Evolutionary conservation across 2,797 vertebrate genomes (phyloP).

Genomic region (Enteromius trimaculatus): DNA sequence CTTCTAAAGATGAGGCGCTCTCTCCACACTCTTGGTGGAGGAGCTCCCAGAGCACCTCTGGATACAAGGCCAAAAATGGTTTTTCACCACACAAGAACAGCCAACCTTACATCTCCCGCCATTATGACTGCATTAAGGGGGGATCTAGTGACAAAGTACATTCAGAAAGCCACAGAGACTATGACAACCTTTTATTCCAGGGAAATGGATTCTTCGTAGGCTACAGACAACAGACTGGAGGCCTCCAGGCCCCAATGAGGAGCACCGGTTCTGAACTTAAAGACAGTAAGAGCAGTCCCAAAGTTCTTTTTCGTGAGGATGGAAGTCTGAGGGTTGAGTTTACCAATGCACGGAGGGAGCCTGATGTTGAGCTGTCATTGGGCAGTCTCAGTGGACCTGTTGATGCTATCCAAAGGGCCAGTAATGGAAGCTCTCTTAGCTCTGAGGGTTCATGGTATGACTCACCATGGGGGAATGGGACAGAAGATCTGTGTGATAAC

Average conservation of each 20-base stretch:
- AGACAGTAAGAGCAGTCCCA: constrained; percentile 80
- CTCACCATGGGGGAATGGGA: constrained; percentile 84
- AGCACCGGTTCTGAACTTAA: constrained; percentile 62
- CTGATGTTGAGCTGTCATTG: constrained; percentile 66
- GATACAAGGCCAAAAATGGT: constrained; percentile 79
- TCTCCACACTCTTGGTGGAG: constrained; percentile 85
- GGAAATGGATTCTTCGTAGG: constrained; percentile 76
- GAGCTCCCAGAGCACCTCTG: constrained; percentile 65
- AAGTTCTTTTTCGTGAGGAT: constrained; percentile 88
- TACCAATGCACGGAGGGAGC: constrained; percentile 71
- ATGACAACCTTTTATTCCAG: constrained; percentile 52
- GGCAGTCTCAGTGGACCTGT: constrained; percentile 55
- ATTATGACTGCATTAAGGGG: constrained; percentile 70
- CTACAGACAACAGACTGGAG: constrained; percentile 66
- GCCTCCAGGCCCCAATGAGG: constrained; percentile 69
- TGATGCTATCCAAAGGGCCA: constrained; percentile 81
- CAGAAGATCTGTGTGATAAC: constrained; percentile 81
- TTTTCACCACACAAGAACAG: constrained; percentile 78
- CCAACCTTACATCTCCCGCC: constrained; percentile 80
- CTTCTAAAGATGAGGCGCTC: constrained; percentile 79
- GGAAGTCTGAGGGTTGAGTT: constrained; percentile 89
- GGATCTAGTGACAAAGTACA: constrained; percentile 40
- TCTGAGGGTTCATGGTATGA: constrained; percentile 95
- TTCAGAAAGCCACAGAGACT: constrained; percentile 65
- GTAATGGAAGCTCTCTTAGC: constrained; percentile 91